Base-by-base conservation (phyloP, 2,797 vertebrate species). In the Sphenopsis melanotis region DNA sequence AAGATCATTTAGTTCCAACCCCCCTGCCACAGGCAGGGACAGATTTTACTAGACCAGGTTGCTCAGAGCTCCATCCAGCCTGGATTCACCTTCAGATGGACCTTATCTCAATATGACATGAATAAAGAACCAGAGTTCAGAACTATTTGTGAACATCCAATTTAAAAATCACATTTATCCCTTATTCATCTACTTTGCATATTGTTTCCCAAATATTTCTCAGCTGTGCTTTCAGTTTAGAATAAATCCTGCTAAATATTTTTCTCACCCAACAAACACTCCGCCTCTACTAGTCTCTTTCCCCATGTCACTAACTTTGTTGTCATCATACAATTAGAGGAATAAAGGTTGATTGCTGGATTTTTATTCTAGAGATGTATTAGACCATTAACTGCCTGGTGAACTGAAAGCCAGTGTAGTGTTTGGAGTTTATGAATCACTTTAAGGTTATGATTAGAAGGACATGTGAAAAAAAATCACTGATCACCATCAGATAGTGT, bases 321-420 rank as follows among this genome's bases (percentile, higher is more conserved):
- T 75, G 78, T 55, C 2, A 1, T 50, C 46, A n/a, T 13, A 57
- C 14, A 94, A 50, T 56, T 94, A 75, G 0, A 64, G 26, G 23
- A 83, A 92, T 70, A 76, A 87, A 56, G 26, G 39, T 34, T 75
- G 72, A 91, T 78, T 87, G n/a, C 29, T 76, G 44, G 27, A 66
- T 93, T 95, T 80, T 93, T 76, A 65, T 94, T 94, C 69, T 93
- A 47, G 34, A 65, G 36, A 37, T 63, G 34, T n/a, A 65, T 52
- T 65, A 76, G 42, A 91, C 47, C 10, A 75, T 65, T 61, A 78
- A 53, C 42, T 86, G 83, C 34, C 29, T 26, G 21, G n/a, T 71
- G 66, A 94, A 78, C 57, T 78, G 39, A 74, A 80, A 34, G 53
- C 39, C 42, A 7, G 2, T 15, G 65, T 12, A 78, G 53, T 46